phyloP scores from a whole-genome alignment of 2,113 vertebrate genomes.

The Hymenochirus boettgeri region DNA sequence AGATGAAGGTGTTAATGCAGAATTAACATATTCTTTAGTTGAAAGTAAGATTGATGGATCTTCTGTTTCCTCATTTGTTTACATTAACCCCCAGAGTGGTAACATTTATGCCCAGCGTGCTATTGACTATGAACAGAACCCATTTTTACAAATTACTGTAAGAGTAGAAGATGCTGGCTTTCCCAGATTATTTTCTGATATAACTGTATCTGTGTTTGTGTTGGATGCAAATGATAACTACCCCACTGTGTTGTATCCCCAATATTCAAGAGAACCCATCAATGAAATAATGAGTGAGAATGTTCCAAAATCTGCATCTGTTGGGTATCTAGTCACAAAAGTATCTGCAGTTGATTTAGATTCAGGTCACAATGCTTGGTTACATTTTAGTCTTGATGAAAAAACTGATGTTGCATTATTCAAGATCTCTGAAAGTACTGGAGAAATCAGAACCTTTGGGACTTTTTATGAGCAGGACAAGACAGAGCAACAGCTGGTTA shows the following conservation, averaged over 20 bases:
- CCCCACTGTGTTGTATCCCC: slow-evolving; percentile 11
- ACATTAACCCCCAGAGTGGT: slow-evolving; percentile 54
- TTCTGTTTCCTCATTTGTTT: slow-evolving; percentile 47
- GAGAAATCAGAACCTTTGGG: slow-evolving; percentile 76
- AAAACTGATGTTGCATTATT: slow-evolving; percentile 41
- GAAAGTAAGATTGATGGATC: slow-evolving; percentile 47
- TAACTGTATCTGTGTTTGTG: slow-evolving; percentile 65
- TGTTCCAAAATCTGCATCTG: slow-evolving; percentile 5
- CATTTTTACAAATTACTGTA: slow-evolving; percentile 47
- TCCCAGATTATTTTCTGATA: slow-evolving; percentile 54
- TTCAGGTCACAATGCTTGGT: slow-evolving; percentile 57
- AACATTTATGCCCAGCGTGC: slow-evolving; percentile 49
- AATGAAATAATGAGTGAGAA: not conserved
- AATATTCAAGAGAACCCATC: slow-evolving; percentile 38
- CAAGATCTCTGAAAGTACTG: slow-evolving; percentile 59
- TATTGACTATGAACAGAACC: slow-evolving; percentile 59
- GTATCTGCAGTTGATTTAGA: slow-evolving; percentile 56
- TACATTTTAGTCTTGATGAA: slow-evolving; percentile 52
- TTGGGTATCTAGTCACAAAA: slow-evolving; percentile 59
- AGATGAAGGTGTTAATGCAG: slow-evolving; percentile 53
- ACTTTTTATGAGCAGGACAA: slow-evolving; percentile 65
- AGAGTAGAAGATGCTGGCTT: slow-evolving; percentile 59
- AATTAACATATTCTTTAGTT: slow-evolving; percentile 52
- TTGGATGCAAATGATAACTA: slow-evolving; percentile 56
- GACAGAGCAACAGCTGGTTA: slow-evolving; percentile 66